phyloP scores from a whole-genome alignment of 2,888 invertebrate species.

The Eubasilissa splendida region DNA sequence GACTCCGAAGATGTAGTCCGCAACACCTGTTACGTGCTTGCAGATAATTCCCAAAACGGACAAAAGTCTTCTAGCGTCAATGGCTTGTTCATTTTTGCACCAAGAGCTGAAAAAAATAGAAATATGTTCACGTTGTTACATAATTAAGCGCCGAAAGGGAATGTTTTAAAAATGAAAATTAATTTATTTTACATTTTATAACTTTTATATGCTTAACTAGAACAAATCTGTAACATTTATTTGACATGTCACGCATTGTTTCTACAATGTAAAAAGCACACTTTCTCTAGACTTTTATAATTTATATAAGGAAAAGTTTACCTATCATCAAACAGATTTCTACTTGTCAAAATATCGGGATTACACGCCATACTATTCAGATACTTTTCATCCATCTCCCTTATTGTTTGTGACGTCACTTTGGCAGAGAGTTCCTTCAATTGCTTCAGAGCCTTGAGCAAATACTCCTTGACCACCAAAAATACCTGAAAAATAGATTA shows the following conservation, averaged over 20 bases:
- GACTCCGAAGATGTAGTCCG: slow-evolving; percentile 40
- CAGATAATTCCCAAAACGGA: slow-evolving; percentile 47
- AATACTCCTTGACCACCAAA: slow-evolving; percentile 32
- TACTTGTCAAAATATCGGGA: slow-evolving; percentile 59
- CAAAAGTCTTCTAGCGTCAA: slow-evolving; percentile 48
- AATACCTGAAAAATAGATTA: slow-evolving; percentile 37
- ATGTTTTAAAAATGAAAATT: too few relatives aligned
- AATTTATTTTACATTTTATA: too few relatives aligned
- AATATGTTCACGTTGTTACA: background rate
- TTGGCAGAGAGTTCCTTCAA: slow-evolving; percentile 63
- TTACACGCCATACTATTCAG: slow-evolving; percentile 63
- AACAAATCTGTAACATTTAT: too few relatives aligned
- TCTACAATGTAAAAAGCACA: too few relatives aligned
- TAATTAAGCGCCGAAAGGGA: background rate
- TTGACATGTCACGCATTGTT: too few relatives aligned
- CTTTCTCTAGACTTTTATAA: background rate
- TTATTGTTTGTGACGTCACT: slow-evolving; percentile 65
- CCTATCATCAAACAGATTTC: slow-evolving; percentile 64
- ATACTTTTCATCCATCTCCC: slow-evolving; percentile 68
- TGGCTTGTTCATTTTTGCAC: slow-evolving; percentile 52
- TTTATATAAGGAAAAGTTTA: slow-evolving; percentile 55
- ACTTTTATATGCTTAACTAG: too few relatives aligned
- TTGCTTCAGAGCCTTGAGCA: slow-evolving; percentile 58
- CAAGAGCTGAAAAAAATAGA: slow-evolving; percentile 39
- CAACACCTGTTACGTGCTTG: slow-evolving; percentile 33